Conservation (phyloP, 2,797 vertebrate genomes). For the Hyperoplus lanceolatus region DNA sequence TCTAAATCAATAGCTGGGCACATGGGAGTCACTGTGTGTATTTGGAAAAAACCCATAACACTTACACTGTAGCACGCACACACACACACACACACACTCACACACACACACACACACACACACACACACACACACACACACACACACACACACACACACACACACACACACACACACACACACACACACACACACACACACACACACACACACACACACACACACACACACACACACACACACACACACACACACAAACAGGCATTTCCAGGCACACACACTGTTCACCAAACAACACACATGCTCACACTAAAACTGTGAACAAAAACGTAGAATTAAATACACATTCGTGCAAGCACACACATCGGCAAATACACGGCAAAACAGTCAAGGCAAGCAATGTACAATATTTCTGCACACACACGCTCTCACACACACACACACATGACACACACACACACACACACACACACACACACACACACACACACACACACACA, state of each 20-base stretch:
- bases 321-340: conserved; percentile 12
- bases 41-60: conserved; percentile 84
- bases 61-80: conserved; percentile 18
- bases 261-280: background rate
- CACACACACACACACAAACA: background rate
- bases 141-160: background rate
- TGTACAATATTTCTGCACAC: conserved; percentile 1
- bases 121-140: conserved; percentile 10
- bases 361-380: background rate
- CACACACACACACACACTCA: conserved; percentile 9
- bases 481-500: background rate
- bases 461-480: conserved; percentile 15
- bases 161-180: background rate
- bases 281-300: conserved; percentile 5
- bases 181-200: background rate
- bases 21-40: conserved; percentile 91
- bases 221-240: conserved; percentile 4
- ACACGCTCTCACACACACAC: background rate
- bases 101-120: conserved; percentile 1
- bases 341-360: background rate
- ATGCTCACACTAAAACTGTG: background rate
- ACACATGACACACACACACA: conserved; percentile 18
- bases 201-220: background rate
- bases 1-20: conserved; percentile 93
- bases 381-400: background rate